These are phyloP conservation scores for Corythornis madagascariensis DNA, from an alignment of 2,113 vertebrate genomes.

Conservation along the genomic window DNA sequence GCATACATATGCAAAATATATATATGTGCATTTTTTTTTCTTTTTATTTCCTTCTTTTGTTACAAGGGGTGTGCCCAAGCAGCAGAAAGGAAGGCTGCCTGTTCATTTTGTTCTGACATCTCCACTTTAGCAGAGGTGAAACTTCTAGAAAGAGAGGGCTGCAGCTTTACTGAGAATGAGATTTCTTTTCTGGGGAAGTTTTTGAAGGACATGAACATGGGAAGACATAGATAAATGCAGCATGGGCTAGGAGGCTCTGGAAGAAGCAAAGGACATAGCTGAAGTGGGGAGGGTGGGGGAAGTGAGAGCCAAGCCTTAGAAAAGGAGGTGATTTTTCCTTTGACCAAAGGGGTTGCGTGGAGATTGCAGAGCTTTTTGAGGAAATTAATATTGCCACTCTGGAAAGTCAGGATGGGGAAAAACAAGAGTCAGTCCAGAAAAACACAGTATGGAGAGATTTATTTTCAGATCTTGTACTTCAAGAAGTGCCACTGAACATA, in stretches of 20 bases:
- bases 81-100: background rate
- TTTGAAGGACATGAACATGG: background rate
- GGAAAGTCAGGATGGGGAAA: background rate
- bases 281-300: background rate
- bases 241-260: background rate
- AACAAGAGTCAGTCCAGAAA: background rate
- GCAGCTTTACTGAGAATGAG: background rate
- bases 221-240: fast-evolving
- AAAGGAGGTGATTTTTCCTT: background rate
- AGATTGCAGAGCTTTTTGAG: background rate
- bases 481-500: background rate
- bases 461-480: background rate
- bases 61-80: background rate
- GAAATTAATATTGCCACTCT: background rate
- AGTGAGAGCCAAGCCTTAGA: fast-evolving
- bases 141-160: background rate
- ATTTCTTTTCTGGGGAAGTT: background rate
- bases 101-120: background rate
- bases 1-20: background rate
- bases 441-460: background rate
- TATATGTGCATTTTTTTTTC: background rate
- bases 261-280: background rate
- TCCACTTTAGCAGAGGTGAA: background rate
- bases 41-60: background rate
- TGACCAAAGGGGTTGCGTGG: background rate